Evolutionary conservation across 2,797 vertebrate species (phyloP), one percentile per base, ranked within the genome.

Genomic region (Phyllotis vaccarum): DNA sequence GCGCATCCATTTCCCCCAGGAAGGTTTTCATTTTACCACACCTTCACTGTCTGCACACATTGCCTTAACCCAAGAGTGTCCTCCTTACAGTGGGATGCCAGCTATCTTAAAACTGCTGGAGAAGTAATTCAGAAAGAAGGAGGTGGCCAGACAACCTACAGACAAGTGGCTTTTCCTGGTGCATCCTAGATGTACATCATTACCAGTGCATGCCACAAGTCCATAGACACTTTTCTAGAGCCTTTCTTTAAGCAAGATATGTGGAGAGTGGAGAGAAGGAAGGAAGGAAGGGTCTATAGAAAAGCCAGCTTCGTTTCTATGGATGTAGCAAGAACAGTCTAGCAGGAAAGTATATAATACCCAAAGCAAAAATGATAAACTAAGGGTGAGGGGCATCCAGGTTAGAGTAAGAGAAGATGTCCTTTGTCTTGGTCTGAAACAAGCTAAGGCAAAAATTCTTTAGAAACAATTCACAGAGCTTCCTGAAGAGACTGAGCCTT

Each of bases 171-270:
- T 60, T 72, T 83, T 82, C 19, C 75, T 89, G 60, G 43, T 66
- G 40, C 29, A 34, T 17, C 16, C 60, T 64, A 7, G 21, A 31
- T 19, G 17, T 22, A 2, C 1, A 17, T 49, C 31, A n/a, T 16
- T 11, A 22, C 60, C 31, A 34, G 19, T 1, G 6, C 34, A 70
- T 29, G 14, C n/a, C 58, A 66, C 43, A 62, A 70, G n/a, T 43
- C 85, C 52, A 46, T 2, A 16, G 21, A 37, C 43, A 40, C 14
- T 64, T 82, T 46, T 34, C 31, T 82, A 40, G 52, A 93, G 52
- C n/a, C 83, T 92, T 90, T 94, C 62, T 90, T 46, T 85, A 80
- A 82, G 43, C 58, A 78, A 86, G 66, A 56, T 81, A 37, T 5
- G 46, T 13, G 11, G 74, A 60, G n/a, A 62, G 14, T 60, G 16